phyloP scores from a whole-genome alignment of 2,113 vertebrate species.

The Ctenodactylus gundi region DNA sequence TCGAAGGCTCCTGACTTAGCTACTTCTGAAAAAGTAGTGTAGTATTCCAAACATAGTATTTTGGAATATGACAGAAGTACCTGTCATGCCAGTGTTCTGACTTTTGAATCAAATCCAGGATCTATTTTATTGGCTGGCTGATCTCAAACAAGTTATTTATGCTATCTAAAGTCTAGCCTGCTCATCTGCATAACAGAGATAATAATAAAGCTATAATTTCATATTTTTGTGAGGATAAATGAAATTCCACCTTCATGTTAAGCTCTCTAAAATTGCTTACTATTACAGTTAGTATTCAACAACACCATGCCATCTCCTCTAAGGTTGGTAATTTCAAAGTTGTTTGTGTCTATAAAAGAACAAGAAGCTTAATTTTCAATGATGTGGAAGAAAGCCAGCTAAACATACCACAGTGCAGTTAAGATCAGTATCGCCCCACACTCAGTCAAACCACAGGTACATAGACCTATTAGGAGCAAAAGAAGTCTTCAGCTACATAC shows the following conservation, averaged over 20 bases:
- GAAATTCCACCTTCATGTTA: neutral
- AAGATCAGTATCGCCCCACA: neutral
- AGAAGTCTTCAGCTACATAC: conserved; percentile 24
- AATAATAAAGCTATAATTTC: neutral
- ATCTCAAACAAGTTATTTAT: conserved; percentile 3
- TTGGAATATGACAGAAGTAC: neutral
- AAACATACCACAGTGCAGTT: neutral
- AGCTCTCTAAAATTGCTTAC: neutral
- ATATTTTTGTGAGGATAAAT: neutral
- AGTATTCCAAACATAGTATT: neutral
- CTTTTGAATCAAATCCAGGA: neutral
- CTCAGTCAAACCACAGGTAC: conserved; percentile 31
- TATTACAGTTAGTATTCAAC: neutral
- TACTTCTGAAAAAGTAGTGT: neutral
- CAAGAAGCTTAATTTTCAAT: neutral
- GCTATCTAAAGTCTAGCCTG: neutral
- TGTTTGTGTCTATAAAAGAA: conserved; percentile 25
- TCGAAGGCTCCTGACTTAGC: neutral
- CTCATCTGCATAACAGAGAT: conserved; percentile 20
- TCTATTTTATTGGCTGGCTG: neutral
- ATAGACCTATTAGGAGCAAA: conserved; percentile 9
- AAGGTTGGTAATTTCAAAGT: neutral
- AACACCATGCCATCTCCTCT: neutral
- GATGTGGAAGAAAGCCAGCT: conserved; percentile 6
- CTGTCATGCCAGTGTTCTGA: neutral